phyloP scores from a whole-genome alignment of 2,888 invertebrate genomes.

The Empis livida region DNA sequence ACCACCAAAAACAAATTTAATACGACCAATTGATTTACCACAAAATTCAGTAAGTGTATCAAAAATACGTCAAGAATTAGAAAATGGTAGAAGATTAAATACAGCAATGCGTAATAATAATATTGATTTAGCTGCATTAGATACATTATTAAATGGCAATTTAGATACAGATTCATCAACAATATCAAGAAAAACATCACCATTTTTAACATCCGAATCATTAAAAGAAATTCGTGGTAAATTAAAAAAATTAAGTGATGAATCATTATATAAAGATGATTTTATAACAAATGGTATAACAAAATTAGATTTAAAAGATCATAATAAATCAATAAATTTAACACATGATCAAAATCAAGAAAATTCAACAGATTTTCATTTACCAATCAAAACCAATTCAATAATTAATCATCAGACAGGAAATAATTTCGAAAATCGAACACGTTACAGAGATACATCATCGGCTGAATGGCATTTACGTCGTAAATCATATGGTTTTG shows the following conservation, averaged over 20 bases:
- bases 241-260: slow-evolving; percentile 39
- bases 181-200: slow-evolving; percentile 13
- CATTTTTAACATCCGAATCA: slow-evolving; percentile 46
- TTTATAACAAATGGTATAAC: slow-evolving; percentile 17
- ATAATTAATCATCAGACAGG: slow-evolving; percentile 16
- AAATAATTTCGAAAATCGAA: slow-evolving; percentile 29
- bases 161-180: not conserved
- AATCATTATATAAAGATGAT: slow-evolving; percentile 36
- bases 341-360: not conserved
- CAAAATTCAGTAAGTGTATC: slow-evolving; percentile 41
- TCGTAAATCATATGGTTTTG: slow-evolving; percentile 67
- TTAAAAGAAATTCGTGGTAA: slow-evolving; percentile 46
- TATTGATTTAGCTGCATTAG: slow-evolving; percentile 40
- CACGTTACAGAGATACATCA: slow-evolving; percentile 26
- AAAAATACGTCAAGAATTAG: slow-evolving; percentile 41
- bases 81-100: slow-evolving; percentile 40
- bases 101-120: slow-evolving; percentile 42
- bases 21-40: slow-evolving; percentile 32
- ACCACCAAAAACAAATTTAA: slow-evolving; percentile 10
- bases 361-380: slow-evolving; percentile 1
- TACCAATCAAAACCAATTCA: slow-evolving; percentile 18
- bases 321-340: not conserved
- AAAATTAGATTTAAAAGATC: not conserved
- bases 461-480: slow-evolving; percentile 56
- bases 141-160: slow-evolving; percentile 35